Evolutionary conservation across 2,888 invertebrate species (phyloP).

Genomic region (Andrena chrysosceles): DNA sequence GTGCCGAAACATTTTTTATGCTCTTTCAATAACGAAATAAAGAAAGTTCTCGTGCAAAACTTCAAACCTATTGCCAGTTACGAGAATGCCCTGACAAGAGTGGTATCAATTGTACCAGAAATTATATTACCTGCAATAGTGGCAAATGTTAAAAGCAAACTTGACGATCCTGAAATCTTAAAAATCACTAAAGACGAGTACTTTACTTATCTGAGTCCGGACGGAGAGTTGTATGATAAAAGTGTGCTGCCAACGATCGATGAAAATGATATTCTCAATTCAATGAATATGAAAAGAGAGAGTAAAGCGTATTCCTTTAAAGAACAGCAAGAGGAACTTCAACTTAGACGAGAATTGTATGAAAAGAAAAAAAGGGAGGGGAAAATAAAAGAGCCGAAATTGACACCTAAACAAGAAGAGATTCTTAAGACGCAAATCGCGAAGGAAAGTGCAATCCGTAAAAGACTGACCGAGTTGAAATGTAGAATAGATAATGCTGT

Average conservation of each 20-base stretch:
- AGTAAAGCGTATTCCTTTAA: conserved; percentile 98
- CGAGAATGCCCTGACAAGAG: conserved; percentile 90
- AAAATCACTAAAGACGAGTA: conserved; percentile 92
- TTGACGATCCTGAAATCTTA: conserved; percentile 89
- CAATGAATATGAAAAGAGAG: conserved; percentile 95
- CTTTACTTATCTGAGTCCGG: conserved; percentile 93
- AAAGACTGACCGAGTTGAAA: conserved; percentile 87
- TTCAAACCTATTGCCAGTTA: conserved; percentile 86
- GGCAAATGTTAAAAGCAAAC: conserved; percentile 86
- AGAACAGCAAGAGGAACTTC: conserved; percentile 97
- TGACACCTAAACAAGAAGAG: conserved; percentile 96
- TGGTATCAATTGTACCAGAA: conserved; percentile 89
- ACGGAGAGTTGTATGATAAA: conserved; percentile 96
- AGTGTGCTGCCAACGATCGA: conserved; percentile 89
- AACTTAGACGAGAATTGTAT: conserved; percentile 96
- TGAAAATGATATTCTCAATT: conserved; percentile 84
- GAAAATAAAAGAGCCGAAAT: conserved; percentile 90
- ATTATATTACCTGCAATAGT: conserved; percentile 89
- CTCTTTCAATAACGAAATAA: conserved; percentile 87
- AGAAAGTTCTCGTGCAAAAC: conserved; percentile 88
- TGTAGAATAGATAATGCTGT: conserved; percentile 81
- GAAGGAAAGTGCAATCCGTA: conserved; percentile 93
- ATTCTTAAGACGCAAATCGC: conserved; percentile 93
- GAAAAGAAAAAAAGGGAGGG: conserved; percentile 94
- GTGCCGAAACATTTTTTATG: conserved; percentile 88